Base-by-base conservation (phyloP, 2,888 invertebrate genomes). In the Octodonta nipae region DNA sequence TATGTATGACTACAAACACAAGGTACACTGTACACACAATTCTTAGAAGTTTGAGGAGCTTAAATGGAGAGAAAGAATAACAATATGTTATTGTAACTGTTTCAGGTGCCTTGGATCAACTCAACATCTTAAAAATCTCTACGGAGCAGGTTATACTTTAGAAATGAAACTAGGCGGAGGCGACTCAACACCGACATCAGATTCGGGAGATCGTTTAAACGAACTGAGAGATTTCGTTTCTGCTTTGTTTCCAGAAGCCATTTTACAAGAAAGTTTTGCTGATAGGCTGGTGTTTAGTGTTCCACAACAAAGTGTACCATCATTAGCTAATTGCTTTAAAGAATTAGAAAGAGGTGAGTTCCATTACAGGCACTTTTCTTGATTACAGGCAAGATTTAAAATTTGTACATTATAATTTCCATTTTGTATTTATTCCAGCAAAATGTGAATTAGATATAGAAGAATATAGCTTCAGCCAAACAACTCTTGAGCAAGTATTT, bases 401-500 rank as follows among this genome's bases (percentile, higher is more conserved):
- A n/a, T n/a, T n/a, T n/a, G n/a, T n/a, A n/a, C n/a, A n/a, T n/a
- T n/a, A n/a, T n/a, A n/a, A n/a, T n/a, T n/a, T n/a, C n/a, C n/a
- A n/a, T n/a, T n/a, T n/a, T n/a, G n/a, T n/a, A n/a, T n/a, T n/a
- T n/a, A n/a, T 65, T 4, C 66, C 66, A 83, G 84, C 79, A 26
- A 84, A 85, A 66, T 63, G 68, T 42, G 76, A 73, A 48, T 61
- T 81, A 49, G 75, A 77, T 52, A 78, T 87, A 49, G 81, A 84
- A 54, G 87, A 88, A 55, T 88, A 88, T 68, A 85, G 83, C 55
- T 85, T 88, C 64, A 86, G 86, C 57, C 88, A 88, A 62, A 86
- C 87, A 22, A 86, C 87, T 1, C 60, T 88, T 49, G 88, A 88
- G 59, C 87, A 88, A 60, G 81, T 84, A 48, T 87, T 86, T 63